A percentile compares a stretch with the other conserved stretches of the same genome.
Evolutionary conservation across 2,888 invertebrate species (phyloP).

Genomic region (Machimus rusticus): DNA sequence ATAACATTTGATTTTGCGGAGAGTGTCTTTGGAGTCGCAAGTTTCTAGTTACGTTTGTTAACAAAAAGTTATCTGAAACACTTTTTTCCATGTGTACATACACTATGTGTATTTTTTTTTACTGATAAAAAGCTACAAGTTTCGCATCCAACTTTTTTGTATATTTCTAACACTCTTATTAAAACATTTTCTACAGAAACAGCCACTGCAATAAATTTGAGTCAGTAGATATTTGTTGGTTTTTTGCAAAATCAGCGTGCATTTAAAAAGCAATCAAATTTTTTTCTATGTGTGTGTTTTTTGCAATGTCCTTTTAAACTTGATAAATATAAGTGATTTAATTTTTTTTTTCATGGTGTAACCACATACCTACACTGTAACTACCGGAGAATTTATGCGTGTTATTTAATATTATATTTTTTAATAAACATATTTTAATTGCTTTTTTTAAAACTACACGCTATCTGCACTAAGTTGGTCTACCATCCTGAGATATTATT

Average conservation of each 20-base stretch:
- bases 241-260: neutral
- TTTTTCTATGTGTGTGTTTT: neutral
- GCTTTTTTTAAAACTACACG: neutral
- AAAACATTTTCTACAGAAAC: neutral
- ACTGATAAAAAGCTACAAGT: neutral
- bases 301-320: neutral
- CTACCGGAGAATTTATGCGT: neutral
- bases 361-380: neutral
- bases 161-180: neutral
- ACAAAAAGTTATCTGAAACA: neutral
- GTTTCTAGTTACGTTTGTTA: neutral
- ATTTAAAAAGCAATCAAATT: neutral
- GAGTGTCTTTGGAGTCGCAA: neutral
- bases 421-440: neutral
- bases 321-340: neutral
- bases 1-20: constrained; percentile 43
- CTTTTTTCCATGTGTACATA: neutral
- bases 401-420: neutral
- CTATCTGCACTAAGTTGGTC: neutral
- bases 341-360: neutral
- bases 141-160: neutral
- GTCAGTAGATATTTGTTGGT: neutral
- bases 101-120: neutral
- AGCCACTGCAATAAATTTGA: neutral
- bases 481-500: neutral